Evolutionary conservation across 2,888 invertebrate genomes (phyloP), one percentile per base, ranked within the genome.

Genomic region (Norana najaformis): DNA sequence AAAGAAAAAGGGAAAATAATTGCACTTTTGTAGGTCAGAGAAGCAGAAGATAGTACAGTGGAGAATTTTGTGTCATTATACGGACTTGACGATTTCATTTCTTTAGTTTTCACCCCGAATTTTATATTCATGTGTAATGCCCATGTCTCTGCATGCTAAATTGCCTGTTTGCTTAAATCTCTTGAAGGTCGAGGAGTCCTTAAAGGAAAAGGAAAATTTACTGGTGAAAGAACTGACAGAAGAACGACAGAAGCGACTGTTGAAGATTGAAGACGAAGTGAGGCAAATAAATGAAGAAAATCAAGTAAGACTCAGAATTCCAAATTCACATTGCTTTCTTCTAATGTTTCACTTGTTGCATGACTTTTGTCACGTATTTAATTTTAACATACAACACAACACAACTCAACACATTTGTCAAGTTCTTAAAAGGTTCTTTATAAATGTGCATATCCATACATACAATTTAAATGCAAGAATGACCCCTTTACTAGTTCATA

Each of bases 171-270:
- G 30, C 4, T 69, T 30, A 69, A 69, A 85, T 85, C 35, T 85
- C 20, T 85, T 85, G 13, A 6, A 85, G 85, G 14, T 85, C 85
- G 85, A 85, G 37, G 85, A 35, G 37, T 85, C 36, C 0, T 23
- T 85, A 37, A 85, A 36, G 36, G 36, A 37, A 37, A 35, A 36
- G 85, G 85, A 85, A 35, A 85, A 85, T 85, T 37, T 85, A 36
- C 85, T 85, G 36, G 35, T 37, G 85, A 37, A 85, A 85, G 85
- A 85, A 85, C 36, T 85, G 85, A n/a, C 85, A 37, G 36, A 85
- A 23, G 37, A 85, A 23, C 85, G 85, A 1, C 85, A 85, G 35
- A 85, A 85, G 85, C 85, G 85, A 35, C 35, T 85, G 36, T 0
- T 35, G 20, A 85, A 36, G 85, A 85, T 85, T 35, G 85, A 85